phyloP scores from a whole-genome alignment of 2,888 invertebrate species.

The Gortyna flavago region DNA sequence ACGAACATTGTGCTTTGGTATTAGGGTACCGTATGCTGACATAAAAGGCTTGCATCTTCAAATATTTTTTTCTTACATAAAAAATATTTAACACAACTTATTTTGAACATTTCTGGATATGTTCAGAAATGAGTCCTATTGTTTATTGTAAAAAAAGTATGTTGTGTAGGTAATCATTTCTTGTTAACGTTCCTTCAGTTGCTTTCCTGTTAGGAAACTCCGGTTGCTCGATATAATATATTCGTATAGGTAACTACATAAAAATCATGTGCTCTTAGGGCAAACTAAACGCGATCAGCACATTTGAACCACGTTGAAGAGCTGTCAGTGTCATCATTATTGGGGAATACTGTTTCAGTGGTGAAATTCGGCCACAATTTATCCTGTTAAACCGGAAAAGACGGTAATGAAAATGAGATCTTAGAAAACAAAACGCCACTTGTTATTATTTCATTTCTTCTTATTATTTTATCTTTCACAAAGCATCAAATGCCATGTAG shows the following conservation, averaged over 20 bases:
- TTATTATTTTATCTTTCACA: neutral
- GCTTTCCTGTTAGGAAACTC: constrained; percentile 11
- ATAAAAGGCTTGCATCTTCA: constrained; percentile 1
- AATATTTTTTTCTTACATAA: neutral
- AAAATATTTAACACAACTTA: too few relatives aligned
- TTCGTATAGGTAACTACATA: constrained; percentile 1
- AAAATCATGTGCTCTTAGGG: too few relatives aligned
- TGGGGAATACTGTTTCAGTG: neutral
- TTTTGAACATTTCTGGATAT: too few relatives aligned
- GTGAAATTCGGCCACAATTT: too few relatives aligned
- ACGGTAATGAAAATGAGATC: neutral
- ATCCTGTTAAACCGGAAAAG: neutral
- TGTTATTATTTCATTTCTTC: neutral
- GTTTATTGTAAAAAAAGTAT: neutral
- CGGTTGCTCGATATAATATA: neutral
- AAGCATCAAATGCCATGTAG: neutral
- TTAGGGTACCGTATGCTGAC: constrained; percentile 49
- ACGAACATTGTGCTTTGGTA: constrained; percentile 49
- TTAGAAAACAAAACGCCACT: neutral
- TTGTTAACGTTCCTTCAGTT: neutral
- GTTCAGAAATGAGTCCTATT: too few relatives aligned
- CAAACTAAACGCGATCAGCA: neutral
- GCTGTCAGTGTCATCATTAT: neutral
- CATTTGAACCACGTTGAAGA: neutral
- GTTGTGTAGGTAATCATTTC: neutral